Conservation (phyloP, 2,888 invertebrate species). For the Syrphus vitripennis region DNA sequence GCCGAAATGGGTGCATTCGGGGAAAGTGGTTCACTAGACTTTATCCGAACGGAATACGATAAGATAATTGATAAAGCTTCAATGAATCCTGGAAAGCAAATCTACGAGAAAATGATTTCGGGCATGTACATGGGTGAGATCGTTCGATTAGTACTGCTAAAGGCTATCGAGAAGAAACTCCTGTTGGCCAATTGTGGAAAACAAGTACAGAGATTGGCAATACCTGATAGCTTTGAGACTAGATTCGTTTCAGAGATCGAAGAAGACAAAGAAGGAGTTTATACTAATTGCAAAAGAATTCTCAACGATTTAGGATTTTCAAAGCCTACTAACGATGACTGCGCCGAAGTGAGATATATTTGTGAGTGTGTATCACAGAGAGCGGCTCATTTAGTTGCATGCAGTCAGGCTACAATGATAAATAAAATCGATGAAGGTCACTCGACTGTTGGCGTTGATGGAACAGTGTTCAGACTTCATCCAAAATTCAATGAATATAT, state of each 20-base stretch:
- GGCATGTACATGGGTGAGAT: conserved; percentile 99
- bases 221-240: conserved; percentile 92
- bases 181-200: conserved; percentile 87
- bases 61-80: conserved; percentile 90
- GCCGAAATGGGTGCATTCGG: conserved; percentile 99
- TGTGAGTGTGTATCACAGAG: conserved; percentile 94
- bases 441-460: conserved; percentile 97
- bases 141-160: conserved; percentile 90
- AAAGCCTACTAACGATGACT: conserved; percentile 92
- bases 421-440: conserved; percentile 93
- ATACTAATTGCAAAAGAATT: conserved; percentile 89
- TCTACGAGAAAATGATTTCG: conserved; percentile 98
- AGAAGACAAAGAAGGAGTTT: conserved; percentile 89
- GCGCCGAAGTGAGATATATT: conserved; percentile 93
- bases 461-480: conserved; percentile 97
- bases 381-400: conserved; percentile 95
- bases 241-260: conserved; percentile 99
- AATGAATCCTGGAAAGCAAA: conserved; percentile 90
- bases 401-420: conserved; percentile 92
- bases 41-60: conserved; percentile 92
- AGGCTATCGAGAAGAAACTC: conserved; percentile 88
- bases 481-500: conserved; percentile 97
- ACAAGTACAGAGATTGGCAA: conserved; percentile 87
- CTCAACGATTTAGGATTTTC: conserved; percentile 85
- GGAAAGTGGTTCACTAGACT: conserved; percentile 92